phyloP scores from a whole-genome alignment of 2,113 vertebrate species.

The Corythornis madagascariensis region DNA sequence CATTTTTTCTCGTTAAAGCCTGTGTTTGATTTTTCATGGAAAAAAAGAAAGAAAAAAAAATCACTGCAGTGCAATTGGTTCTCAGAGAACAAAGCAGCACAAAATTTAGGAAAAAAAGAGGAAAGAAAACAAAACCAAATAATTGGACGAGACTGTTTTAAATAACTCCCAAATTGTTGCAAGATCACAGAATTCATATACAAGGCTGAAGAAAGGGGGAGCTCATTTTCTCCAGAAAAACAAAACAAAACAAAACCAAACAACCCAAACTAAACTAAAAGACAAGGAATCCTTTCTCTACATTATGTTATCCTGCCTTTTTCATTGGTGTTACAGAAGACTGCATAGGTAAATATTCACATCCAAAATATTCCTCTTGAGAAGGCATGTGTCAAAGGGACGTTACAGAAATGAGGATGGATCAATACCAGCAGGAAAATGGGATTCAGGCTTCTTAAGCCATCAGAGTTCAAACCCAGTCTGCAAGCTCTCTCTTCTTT shows the following conservation, averaged over 20 bases:
- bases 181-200: not conserved
- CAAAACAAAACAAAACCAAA: not conserved
- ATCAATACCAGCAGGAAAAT: not conserved
- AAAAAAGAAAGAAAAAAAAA: not conserved
- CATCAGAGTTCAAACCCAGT: not conserved
- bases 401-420: not conserved
- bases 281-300: not conserved
- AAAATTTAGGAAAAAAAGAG: not conserved
- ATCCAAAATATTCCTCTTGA: not conserved
- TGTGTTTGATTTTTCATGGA: not conserved
- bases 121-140: not conserved
- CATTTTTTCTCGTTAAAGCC: not conserved
- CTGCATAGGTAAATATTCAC: not conserved
- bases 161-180: not conserved
- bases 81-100: not conserved
- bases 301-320: not conserved
- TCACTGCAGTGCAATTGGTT: not conserved
- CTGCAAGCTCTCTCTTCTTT: not conserved
- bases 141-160: not conserved
- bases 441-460: not conserved
- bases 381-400: not conserved
- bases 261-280: no score
- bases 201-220: slow-evolving; percentile 4
- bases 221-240: slow-evolving; percentile 24
- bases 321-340: not conserved